These are phyloP conservation scores for Seriola aureovittata DNA, from an alignment of 2,113 vertebrate species.

Conservation along the genomic window DNA sequence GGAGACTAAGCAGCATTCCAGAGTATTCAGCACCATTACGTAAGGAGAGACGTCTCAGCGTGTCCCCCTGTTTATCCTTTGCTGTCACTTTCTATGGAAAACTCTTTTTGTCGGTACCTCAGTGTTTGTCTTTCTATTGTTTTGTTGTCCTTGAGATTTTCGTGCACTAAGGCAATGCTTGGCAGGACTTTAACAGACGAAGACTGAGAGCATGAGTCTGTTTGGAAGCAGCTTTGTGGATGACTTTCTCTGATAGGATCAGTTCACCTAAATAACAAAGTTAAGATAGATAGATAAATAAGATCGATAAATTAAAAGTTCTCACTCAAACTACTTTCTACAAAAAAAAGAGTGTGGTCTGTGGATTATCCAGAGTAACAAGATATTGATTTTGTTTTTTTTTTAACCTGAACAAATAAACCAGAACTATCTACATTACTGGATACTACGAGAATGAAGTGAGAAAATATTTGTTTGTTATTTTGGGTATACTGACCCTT, in stretches of 20 bases:
- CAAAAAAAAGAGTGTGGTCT: background rate
- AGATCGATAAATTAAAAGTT: background rate
- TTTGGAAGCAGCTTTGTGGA: background rate
- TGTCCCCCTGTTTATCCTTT: conserved; percentile 60
- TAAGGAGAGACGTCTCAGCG: conserved; percentile 75
- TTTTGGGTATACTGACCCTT: background rate
- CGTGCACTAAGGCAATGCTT: background rate
- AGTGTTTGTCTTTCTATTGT: conserved; percentile 35
- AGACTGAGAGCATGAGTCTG: background rate
- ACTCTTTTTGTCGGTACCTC: conserved; percentile 32
- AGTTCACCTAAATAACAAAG: background rate
- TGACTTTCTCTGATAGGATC: background rate
- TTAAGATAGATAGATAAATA: background rate
- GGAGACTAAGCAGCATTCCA: conserved; percentile 77
- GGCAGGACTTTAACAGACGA: background rate
- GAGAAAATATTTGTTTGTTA: background rate
- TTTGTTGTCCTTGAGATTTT: conserved; percentile 23
- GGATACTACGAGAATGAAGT: background rate
- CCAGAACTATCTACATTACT: background rate
- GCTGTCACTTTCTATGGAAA: conserved; percentile 48
- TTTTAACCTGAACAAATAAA: background rate
- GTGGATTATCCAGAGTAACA: background rate
- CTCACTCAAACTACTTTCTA: background rate
- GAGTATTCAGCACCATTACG: conserved; percentile 65
- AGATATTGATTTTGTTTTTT: background rate